A percentile compares a stretch with the other conserved stretches of the same genome.
Conservation (phyloP, 2,113 vertebrate species). For the Micronycteris hirsuta region DNA sequence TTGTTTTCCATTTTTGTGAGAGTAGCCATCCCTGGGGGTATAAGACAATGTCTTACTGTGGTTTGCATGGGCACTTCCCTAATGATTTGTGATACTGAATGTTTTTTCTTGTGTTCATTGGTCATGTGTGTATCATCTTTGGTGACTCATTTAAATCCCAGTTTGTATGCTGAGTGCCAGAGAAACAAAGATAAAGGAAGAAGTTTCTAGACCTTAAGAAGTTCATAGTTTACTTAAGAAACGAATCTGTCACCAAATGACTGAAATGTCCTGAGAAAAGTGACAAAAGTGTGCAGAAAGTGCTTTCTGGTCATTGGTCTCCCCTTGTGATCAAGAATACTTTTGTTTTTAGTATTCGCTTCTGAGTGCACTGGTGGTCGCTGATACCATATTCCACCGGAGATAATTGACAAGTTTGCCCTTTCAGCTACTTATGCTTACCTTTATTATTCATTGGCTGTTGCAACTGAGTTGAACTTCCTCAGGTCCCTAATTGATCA, state of each 20-base stretch:
- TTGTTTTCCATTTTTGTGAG: background rate
- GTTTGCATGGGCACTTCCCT: background rate
- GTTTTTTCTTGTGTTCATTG: background rate
- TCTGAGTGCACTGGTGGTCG: background rate
- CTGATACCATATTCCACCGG: background rate
- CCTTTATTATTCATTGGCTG: background rate
- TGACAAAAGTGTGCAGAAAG: background rate
- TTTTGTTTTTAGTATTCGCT: background rate
- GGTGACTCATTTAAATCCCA: background rate
- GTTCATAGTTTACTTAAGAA: background rate
- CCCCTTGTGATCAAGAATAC: background rate
- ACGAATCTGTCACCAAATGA: background rate
- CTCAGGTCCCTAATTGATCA: background rate
- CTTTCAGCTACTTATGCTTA: background rate
- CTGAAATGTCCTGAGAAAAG: background rate
- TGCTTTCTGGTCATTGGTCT: background rate
- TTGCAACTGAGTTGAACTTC: background rate
- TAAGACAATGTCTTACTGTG: background rate
- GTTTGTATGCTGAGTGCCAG: background rate
- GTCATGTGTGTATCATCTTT: background rate
- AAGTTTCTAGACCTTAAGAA: background rate
- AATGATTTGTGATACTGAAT: background rate
- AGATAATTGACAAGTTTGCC: background rate
- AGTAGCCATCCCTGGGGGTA: background rate
- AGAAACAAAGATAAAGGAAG: background rate